Evolutionary conservation across 2,888 invertebrate species (phyloP), one percentile per base, ranked within the genome.

Genomic region (Apodemia mormo): DNA sequence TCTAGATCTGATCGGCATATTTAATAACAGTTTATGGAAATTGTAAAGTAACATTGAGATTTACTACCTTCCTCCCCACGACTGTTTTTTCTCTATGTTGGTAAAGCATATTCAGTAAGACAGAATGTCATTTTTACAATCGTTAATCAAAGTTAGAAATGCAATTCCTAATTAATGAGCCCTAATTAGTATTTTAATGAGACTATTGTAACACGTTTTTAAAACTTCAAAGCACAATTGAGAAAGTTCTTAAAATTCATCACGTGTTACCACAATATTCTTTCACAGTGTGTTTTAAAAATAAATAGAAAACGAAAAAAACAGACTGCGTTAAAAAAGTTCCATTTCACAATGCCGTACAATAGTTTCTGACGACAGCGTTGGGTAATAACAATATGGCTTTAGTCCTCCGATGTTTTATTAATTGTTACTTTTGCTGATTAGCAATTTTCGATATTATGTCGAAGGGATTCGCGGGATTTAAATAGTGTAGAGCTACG

Each of bases 201-300:
- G 14, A 9, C 43, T 10, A 9, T 43, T 9, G 43, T 9, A 10
- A 10, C 43, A 45, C 3, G 49, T 49, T 49, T 49, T 49, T 49
- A 49, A 49, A 49, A 58, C 29, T 58, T 58, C 12, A 58, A 29
- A 29, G 30, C 12, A 58, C 33, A 30, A 61, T 69, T 65, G 29
- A 56, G 54, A 54, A 43, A 84, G 85, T 84, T 86, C 86, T 92
- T 91, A 87, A 90, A 91, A 92, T 92, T 90, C 91, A 90, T 88
- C 89, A 87, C 89, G 77, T 86, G 88, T 87, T 78, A 77, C 77
- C 76, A 79, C 83, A 85, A 80, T 82, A 82, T 76, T 82, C 85
- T 81, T 83, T 81, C 82, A 85, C 80, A 81, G 85, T 81, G 85
- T 85, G 88, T 88, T 80, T 76, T 81, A 88, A 83, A 87, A 89